Evolutionary conservation across 2,888 invertebrate species (phyloP).

Genomic region (Lochmaea crataegi): DNA sequence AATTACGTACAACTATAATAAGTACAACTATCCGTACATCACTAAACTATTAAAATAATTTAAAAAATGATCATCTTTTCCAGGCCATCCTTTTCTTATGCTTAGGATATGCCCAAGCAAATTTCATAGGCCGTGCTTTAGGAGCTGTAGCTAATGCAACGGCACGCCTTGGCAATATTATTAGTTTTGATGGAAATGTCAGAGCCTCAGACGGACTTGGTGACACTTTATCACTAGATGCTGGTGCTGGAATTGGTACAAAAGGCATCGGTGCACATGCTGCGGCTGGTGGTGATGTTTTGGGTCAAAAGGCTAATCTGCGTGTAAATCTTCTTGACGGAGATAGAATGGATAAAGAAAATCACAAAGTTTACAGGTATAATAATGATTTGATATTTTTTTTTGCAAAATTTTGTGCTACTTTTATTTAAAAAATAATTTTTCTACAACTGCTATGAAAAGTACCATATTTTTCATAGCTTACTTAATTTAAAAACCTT

Average conservation of each 20-base stretch:
- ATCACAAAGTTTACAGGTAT: conserved; percentile 15
- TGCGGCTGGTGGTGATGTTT: conserved; percentile 17
- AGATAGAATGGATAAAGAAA: background rate
- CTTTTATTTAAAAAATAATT: no score
- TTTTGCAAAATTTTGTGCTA: background rate
- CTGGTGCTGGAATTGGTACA: conserved; percentile 9
- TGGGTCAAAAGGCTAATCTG: conserved; percentile 20
- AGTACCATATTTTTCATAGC: no score
- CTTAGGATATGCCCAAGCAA: conserved; percentile 5
- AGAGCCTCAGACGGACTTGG: no score
- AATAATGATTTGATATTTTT: background rate
- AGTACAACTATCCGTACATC: no score
- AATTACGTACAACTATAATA: no score
- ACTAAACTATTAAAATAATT: no score
- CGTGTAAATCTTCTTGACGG: conserved; percentile 13
- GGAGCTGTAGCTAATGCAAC: background rate
- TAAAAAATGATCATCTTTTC: background rate
- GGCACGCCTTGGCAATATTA: conserved; percentile 9
- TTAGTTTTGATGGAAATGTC: conserved; percentile 16
- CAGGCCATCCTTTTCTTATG: conserved; percentile 2
- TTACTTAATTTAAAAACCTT: no score
- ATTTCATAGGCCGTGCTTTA: background rate
- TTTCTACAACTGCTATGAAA: no score
- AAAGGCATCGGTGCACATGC: conserved; percentile 15
- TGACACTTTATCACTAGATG: no score